Base-by-base conservation (phyloP, 1,140 invertebrate genomes). In the Bombus sylvicola region DNA sequence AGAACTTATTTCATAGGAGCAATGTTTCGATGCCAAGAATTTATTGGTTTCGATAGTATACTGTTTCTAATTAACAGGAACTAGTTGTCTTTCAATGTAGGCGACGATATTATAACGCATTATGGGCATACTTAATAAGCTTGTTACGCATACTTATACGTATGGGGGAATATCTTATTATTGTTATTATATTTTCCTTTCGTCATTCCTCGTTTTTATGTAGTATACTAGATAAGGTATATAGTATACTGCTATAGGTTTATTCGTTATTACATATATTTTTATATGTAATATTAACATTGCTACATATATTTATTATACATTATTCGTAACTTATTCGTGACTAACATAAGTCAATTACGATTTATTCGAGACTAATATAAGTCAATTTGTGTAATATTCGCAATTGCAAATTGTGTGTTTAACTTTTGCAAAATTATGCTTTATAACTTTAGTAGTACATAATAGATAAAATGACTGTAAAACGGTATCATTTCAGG, bases 401-500 rank as follows among this genome's bases (percentile, higher is more conserved):
- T 8, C 8, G 2, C 10, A 28, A 53, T 53, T 31, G 31, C 22
- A 62, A 78, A 62, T 78, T 41, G 34, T 28, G 43, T 62, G 28
- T 12, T 15, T 13, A 39, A 25, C 13, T 41, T 43, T 78, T 31
- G 59, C 25, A 78, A 66, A 78, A 59, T 39, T 64, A 31, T 66
- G 39, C 25, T 25, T 47, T 53, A 74, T 53, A 31, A 41, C 34
- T 57, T 78, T 37, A 47, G 31, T 74, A 53, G 31, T 25, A 53
- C 28, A 66, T 31, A 62, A 43, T 78, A 64, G 75, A 69, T 47
- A 69, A 69, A 75, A 82, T 28, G 57, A 74, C 31, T 59, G n/a
- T 31, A 69, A 80, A 80, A 80, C 34, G 77, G 41, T 79, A 79
- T 79, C 77, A 69, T 82, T 74, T 59, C 71, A 73, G 28, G 37